Evolutionary conservation across 2,113 vertebrate species (phyloP).

Genomic region (Acanthochromis polyacanthus): DNA sequence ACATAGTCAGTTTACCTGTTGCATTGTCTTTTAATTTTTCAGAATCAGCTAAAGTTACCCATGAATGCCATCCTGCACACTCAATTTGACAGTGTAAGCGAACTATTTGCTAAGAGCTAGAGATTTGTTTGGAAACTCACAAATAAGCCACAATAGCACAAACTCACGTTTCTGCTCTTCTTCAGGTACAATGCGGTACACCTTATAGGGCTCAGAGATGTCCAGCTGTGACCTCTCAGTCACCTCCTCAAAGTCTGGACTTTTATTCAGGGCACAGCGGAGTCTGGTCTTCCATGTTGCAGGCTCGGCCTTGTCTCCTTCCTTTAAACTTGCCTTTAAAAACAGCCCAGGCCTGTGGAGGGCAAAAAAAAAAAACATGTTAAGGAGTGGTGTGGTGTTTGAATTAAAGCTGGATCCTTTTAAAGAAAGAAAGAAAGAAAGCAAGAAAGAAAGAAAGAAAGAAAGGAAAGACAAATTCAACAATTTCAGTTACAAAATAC

Average conservation of each 20-base stretch:
- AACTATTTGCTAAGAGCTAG: neutral
- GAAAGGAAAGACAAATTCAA: too few species aligned
- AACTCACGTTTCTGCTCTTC: slow-evolving; percentile 96
- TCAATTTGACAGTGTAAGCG: neutral
- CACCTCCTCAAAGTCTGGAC: slow-evolving; percentile 98
- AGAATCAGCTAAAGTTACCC: neutral
- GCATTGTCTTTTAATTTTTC: neutral
- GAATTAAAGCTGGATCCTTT: neutral
- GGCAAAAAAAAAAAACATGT: neutral
- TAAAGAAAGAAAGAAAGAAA: neutral
- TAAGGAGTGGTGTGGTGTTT: neutral
- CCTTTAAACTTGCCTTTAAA: slow-evolving; percentile 99
- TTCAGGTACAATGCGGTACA: slow-evolving; percentile 96
- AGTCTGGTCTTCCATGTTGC: slow-evolving; percentile 99
- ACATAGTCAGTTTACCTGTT: neutral
- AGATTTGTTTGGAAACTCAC: neutral
- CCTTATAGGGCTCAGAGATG: slow-evolving; percentile 98
- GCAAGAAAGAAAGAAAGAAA: neutral
- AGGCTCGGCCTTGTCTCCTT: slow-evolving; percentile 96
- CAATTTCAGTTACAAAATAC: too few species aligned
- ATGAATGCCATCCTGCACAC: neutral
- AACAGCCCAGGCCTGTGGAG: slow-evolving; percentile 95
- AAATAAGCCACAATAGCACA: slow-evolving; percentile 44
- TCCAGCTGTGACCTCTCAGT: slow-evolving; percentile 97
- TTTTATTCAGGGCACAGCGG: slow-evolving; percentile 97